Percentiles rank a stretch among this genome's conserved stretches.
Conservation (phyloP, 2,113 vertebrate genomes). For the Danio rerio region DNA sequence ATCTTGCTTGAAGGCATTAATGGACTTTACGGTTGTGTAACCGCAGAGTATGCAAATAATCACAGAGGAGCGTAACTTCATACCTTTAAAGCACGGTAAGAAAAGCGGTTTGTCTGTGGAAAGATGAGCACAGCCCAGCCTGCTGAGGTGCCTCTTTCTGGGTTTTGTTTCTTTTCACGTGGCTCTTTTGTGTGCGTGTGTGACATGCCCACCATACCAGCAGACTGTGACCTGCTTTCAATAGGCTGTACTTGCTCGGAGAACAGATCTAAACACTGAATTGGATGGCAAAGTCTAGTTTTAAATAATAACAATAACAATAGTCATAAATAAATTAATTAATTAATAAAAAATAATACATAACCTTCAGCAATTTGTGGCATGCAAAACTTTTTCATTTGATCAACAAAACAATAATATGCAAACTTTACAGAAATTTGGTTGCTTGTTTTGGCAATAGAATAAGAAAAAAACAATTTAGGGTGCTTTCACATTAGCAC, state of each 20-base stretch:
- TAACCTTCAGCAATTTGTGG: too few species aligned
- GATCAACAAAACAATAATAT: too few species aligned
- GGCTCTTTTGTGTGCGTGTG: constrained; percentile 39
- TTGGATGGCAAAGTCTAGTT: neutral
- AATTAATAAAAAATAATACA: too few species aligned
- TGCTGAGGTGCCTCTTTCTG: neutral
- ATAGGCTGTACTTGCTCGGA: neutral
- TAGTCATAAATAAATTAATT: too few species aligned
- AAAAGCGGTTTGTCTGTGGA: neutral
- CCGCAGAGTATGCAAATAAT: constrained; percentile 12
- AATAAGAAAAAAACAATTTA: too few species aligned
- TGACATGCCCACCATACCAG: constrained; percentile 34
- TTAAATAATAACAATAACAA: too few species aligned
- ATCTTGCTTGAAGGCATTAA: constrained; percentile 3
- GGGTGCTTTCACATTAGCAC: too few species aligned
- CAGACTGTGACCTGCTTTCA: constrained; percentile 37
- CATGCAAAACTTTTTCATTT: too few species aligned
- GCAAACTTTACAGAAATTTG: too few species aligned
- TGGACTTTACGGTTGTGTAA: neutral
- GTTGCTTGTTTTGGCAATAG: too few species aligned
- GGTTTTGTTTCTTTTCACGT: constrained; percentile 27
- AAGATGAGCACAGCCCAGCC: neutral
- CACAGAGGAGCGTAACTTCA: neutral
- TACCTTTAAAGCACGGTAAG: neutral
- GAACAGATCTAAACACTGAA: constrained; percentile 31